Evolutionary conservation across 2,113 vertebrate genomes (phyloP), one percentile per base, ranked within the genome.

Genomic region (Brachyhypopomus occidentalis): DNA sequence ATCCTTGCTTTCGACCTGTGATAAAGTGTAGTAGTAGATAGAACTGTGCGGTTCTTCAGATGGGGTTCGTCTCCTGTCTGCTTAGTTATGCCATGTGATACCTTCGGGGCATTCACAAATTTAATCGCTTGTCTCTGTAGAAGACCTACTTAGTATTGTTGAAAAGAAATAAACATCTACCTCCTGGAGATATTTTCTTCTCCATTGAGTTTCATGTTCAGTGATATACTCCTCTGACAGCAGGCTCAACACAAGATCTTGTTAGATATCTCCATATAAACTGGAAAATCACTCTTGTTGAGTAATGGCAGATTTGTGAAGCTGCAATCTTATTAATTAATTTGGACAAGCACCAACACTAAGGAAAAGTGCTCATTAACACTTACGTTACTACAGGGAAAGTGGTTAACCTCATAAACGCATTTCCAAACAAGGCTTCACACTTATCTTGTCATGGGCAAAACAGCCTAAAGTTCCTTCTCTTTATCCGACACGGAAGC

Each of bases 141-240:
- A 77, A 75, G 72, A 83, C 81, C 69, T 36, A 81, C 41, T 78
- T 66, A 72, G 55, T 55, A 62, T 63, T 62, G 60, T 59, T 77
- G 58, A 78, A 41, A 72, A 11, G 12, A 69, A 75, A 75, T 78
- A 75, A 19, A 63, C 56, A 63, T 70, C 25, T 59, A 77, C 38
- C 76, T 74, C 52, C 74, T 66, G 60, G 30, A 72, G n/a, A 81
- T 72, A 76, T 80, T 77, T 80, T 73, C 73, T 79, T 77, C 77
- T 74, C 74, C 75, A 84, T 86, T 84, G 77, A 86, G 80, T 83
- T 84, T 71, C 36, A 64, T 56, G 75, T 82, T 55, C 45, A 64
- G 41, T 36, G 22, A 22, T 17, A 71, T 62, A 75, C 63, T 66
- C 79, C 75, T 45, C 59, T 71, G 72, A 27, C 77, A 60, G 66